phyloP scores from a whole-genome alignment of 92 coral and sea anemone species.

The Porites cylindrica region DNA sequence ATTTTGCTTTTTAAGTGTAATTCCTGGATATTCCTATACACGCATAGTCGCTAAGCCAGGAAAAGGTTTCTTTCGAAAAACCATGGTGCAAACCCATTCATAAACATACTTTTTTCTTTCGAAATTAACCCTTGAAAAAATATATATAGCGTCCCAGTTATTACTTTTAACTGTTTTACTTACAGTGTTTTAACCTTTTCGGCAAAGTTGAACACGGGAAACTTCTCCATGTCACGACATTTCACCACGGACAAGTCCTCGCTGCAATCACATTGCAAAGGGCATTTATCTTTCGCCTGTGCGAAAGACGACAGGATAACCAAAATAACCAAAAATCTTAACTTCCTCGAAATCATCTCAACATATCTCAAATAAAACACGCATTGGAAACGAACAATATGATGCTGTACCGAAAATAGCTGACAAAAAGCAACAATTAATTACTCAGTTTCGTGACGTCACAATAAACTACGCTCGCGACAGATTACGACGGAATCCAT shows the following conservation, averaged over 20 bases:
- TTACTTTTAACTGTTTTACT: slow-evolving; percentile 29
- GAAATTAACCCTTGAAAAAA: too few species aligned
- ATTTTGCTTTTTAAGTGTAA: too few species aligned
- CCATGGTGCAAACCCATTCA: too few species aligned
- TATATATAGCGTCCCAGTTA: background rate
- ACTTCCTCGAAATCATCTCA: slow-evolving; percentile 37
- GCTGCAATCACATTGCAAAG: slow-evolving; percentile 73
- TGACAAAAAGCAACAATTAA: background rate
- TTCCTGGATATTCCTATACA: too few species aligned
- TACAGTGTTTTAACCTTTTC: slow-evolving; percentile 70
- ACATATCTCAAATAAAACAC: slow-evolving; percentile 6
- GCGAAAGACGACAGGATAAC: background rate
- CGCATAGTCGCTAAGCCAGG: too few species aligned
- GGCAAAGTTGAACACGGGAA: slow-evolving; percentile 67
- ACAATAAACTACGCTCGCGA: background rate
- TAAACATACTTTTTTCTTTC: too few species aligned
- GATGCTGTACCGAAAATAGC: slow-evolving; percentile 13
- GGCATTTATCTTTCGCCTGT: slow-evolving; percentile 48
- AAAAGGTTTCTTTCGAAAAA: too few species aligned
- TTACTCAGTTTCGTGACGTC: slow-evolving; percentile 29
- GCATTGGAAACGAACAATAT: slow-evolving; percentile 8
- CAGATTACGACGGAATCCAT: background rate
- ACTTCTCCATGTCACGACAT: slow-evolving; percentile 65
- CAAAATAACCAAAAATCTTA: slow-evolving; percentile 15
- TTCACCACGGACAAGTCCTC: slow-evolving; percentile 57